Percentiles rank a stretch among this genome's conserved stretches.
Evolutionary conservation across 2,888 invertebrate genomes (phyloP).

Genomic region (Drosophila tanythrix): DNA sequence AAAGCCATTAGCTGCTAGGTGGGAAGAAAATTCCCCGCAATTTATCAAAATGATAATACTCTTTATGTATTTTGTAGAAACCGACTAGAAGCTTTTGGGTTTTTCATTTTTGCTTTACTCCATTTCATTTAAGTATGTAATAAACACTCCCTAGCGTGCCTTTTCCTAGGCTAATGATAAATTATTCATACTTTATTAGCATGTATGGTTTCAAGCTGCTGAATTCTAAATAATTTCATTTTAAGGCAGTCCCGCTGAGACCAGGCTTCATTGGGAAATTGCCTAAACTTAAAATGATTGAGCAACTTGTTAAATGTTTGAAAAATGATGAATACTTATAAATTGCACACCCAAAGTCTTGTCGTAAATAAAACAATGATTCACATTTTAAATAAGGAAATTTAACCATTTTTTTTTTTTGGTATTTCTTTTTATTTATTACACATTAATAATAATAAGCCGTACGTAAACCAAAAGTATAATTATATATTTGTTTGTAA

Average conservation of each 20-base stretch:
- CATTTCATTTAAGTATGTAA: neutral
- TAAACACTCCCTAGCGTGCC: constrained; percentile 5
- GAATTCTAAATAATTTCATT: constrained; percentile 17
- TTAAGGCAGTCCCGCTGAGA: constrained; percentile 7
- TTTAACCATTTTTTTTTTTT: neutral
- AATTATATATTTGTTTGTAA: constrained; percentile 22
- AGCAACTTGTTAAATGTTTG: constrained; percentile 47
- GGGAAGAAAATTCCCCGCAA: neutral
- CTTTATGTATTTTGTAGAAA: neutral
- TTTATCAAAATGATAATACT: neutral
- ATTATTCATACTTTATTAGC: constrained; percentile 54
- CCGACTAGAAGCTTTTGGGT: neutral
- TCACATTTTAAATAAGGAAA: neutral
- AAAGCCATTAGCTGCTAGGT: neutral
- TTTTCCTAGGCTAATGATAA: constrained; percentile 45
- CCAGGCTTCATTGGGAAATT: neutral
- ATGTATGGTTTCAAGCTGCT: constrained; percentile 27
- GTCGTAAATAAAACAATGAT: constrained; percentile 1
- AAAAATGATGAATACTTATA: constrained; percentile 23
- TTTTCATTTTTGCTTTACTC: constrained; percentile 8
- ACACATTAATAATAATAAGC: constrained; percentile 43
- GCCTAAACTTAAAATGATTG: constrained; percentile 43
- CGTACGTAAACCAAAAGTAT: constrained; percentile 23
- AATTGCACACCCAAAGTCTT: neutral
- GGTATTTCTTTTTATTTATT: constrained; percentile 36